These are phyloP conservation scores for Eulithis prunata DNA, from an alignment of 2,888 invertebrate genomes.

Conservation along the genomic window DNA sequence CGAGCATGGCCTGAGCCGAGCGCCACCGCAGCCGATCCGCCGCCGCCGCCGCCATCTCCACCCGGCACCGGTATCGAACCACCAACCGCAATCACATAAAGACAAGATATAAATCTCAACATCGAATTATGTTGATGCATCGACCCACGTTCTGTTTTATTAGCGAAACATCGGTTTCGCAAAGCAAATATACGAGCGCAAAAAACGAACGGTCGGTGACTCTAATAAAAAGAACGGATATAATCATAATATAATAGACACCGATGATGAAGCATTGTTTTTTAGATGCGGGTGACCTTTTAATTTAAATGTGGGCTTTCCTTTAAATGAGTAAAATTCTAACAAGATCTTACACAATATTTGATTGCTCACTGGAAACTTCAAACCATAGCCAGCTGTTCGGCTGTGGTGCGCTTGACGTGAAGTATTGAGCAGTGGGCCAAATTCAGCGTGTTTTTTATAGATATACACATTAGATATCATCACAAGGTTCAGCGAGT, in stretches of 20 bases:
- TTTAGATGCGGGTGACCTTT: slow-evolving; percentile 10
- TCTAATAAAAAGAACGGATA: slow-evolving; percentile 18
- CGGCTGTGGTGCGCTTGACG: slow-evolving; percentile 31
- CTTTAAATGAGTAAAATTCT: too few relatives aligned
- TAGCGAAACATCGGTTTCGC: slow-evolving; percentile 44
- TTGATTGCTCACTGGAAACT: slow-evolving; percentile 10
- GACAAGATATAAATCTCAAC: slow-evolving; percentile 60
- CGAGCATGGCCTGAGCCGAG: slow-evolving; percentile 49
- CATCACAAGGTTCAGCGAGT: not conserved
- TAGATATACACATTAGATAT: not conserved
- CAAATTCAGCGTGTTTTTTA: slow-evolving; percentile 48
- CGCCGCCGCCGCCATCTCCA: slow-evolving; percentile 56
- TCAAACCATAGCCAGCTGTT: slow-evolving; percentile 30
- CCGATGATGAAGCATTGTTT: slow-evolving; percentile 22
- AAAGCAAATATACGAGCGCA: slow-evolving; percentile 42
- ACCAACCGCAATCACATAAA: slow-evolving; percentile 55
- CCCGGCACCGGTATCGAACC: slow-evolving; percentile 58
- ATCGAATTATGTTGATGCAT: slow-evolving; percentile 54
- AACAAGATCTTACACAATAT: too few relatives aligned
- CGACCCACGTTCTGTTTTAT: slow-evolving; percentile 55
- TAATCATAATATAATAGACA: not conserved
- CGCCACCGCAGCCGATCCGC: slow-evolving; percentile 54
- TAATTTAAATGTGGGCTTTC: not conserved
- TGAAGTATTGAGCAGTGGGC: slow-evolving; percentile 52
- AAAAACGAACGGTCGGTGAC: slow-evolving; percentile 38